Evolutionary conservation across 2,888 invertebrate species (phyloP), one percentile per base, ranked within the genome.

Genomic region (Brachynemurus nebulosus): DNA sequence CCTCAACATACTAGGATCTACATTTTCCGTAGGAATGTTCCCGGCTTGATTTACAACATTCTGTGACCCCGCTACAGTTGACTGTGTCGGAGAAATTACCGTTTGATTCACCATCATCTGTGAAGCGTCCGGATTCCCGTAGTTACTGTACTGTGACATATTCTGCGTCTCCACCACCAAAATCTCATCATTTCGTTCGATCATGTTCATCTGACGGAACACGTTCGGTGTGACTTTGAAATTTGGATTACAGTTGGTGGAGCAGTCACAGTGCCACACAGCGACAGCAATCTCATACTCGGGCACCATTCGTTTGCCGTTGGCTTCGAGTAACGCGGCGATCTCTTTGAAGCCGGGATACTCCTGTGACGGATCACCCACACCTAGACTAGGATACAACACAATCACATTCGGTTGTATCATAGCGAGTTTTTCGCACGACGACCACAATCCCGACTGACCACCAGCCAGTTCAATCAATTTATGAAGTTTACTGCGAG

Each of bases 401-500:
- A 42, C 34, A n/a, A 42, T 20, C 14, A 23, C 23, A n/a, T 27
- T 5, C 9, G 20, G 12, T 12, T 40, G n/a, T n/a, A 25, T 6
- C 16, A 40, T 17, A 17, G 8, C 25, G 8, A 14, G 14, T n/a
- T 14, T 7, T 16, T 27, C 34, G n/a, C 14, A 21, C 7, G 21
- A 20, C 35, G 21, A 25, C 34, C 34, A 34, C 4, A 35, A 4
- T 21, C 18, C 17, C 5, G 34, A 18, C 35, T 35, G 18, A 14
- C 42, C 42, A 33, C 42, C 42, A 18, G 35, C 34, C 12, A 42
- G 11, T 35, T 42, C 42, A 12, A 42, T 20, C 35, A 42, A 12
- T 20, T 35, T 20, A 20, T 23, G 34, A 16, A 35, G 18, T 42
- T 35, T 34, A 14, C 12, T 20, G 14, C 16, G 25, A 35, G 16